A percentile compares a stretch with the other conserved stretches of the same genome.
These are phyloP conservation scores for Acyrthosiphon pisum DNA, from an alignment of 1,140 invertebrate genomes.

Conservation along the genomic window DNA sequence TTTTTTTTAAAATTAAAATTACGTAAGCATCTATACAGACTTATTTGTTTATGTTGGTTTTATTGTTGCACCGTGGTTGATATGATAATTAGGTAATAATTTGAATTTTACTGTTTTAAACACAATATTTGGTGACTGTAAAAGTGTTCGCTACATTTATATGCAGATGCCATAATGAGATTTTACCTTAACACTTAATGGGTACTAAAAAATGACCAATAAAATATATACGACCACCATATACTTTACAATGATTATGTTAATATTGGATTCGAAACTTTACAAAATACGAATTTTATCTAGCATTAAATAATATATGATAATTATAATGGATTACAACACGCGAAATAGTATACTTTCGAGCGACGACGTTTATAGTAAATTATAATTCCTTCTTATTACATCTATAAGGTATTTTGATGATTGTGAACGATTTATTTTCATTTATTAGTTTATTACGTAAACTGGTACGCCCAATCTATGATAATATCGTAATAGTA, in stretches of 20 bases:
- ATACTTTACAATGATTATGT: not conserved
- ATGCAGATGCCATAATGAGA: not conserved
- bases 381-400: not conserved
- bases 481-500: not conserved
- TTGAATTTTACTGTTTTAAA: not conserved
- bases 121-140: not conserved
- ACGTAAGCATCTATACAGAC: not conserved
- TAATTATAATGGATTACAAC: not conserved
- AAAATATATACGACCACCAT: not conserved
- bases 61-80: not conserved
- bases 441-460: not conserved
- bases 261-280: not conserved
- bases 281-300: not conserved
- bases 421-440: not conserved
- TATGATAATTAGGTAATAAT: not conserved
- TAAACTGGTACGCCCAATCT: not conserved
- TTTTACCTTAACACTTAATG: not conserved
- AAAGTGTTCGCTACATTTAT: not conserved
- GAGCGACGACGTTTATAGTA: not conserved
- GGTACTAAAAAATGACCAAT: not conserved
- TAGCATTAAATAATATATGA: not conserved
- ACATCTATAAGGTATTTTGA: not conserved
- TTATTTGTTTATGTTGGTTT: not conserved
- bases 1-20: not conserved
- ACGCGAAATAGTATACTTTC: not conserved